Base-by-base conservation (phyloP, 2,113 vertebrate genomes). In the Engystomops pustulosus region DNA sequence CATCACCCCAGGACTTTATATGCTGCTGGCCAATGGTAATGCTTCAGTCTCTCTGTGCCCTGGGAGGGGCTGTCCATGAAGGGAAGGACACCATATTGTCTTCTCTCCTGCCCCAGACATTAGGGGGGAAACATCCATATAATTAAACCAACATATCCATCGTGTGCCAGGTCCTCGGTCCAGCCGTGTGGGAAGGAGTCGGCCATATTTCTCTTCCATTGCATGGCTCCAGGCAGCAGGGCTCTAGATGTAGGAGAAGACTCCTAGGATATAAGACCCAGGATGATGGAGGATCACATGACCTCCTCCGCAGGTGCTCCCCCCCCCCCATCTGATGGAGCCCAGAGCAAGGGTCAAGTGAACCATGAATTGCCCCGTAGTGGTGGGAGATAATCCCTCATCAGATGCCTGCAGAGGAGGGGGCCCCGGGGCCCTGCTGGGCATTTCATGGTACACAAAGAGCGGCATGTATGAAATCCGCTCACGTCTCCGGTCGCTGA, bases 401-500 rank as follows among this genome's bases (percentile, higher is more conserved):
- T 18, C 32, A 65, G 17, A 34, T 38, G 30, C 15, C 32, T 51
- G 30, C 14, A 18, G 60, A 25, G 30, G n/a, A 17, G 44, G 60
- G 12, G 65, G 62, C 20, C 41, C 30, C 18, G 3, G 49, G 27
- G 34, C 38, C n/a, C 44, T 36, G 71, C 38, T n/a, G n/a, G 38
- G 49, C 8, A 34, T 49, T 80, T 32, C n/a, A 79, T 68, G 68
- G 2, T 27, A n/a, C 47, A 84, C 72, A 84, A 76, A 68, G 11
- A 38, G n/a, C 32, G 9, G n/a, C 20, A 6, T 27, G 25, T 68
- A 84, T 68, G 32, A 67, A 84, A 69, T 70, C 82, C 51, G 34
- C 60, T 79, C 74, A 84, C 74, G 58, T 84, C 62, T 69, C 11
- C 3, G 32, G 23, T 69, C 55, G 74, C 74, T 69, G 62, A 84